phyloP scores from a whole-genome alignment of 2,113 vertebrate genomes.

The Chloropsis hardwickii region DNA sequence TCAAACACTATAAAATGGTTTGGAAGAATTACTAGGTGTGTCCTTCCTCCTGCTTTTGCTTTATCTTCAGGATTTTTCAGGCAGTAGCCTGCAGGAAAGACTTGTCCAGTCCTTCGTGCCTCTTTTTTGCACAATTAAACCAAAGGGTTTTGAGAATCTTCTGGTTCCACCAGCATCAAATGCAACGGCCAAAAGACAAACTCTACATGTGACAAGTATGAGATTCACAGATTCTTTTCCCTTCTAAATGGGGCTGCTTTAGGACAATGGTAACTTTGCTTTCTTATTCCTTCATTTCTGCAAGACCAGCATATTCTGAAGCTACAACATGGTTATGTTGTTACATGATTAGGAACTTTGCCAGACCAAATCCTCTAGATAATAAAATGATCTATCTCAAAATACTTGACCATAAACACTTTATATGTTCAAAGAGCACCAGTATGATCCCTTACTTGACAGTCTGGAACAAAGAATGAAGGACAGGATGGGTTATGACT shows the following conservation, averaged over 20 bases:
- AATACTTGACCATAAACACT: conserved; percentile 27
- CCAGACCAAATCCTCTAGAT: conserved; percentile 16
- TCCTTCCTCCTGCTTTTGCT: neutral
- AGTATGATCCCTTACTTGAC: neutral
- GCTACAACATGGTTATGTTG: neutral
- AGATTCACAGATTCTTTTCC: neutral
- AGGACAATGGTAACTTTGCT: neutral
- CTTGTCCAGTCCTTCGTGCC: neutral
- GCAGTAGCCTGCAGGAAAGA: neutral
- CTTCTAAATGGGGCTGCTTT: neutral
- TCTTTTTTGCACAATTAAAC: neutral
- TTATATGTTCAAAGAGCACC: conserved; percentile 41
- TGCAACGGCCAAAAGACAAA: neutral
- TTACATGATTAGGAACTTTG: conserved; percentile 12
- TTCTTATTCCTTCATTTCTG: neutral
- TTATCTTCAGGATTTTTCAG: neutral
- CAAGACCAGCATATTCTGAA: neutral
- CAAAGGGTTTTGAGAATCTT: neutral
- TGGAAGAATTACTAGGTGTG: neutral
- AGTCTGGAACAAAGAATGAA: neutral
- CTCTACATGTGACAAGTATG: neutral
- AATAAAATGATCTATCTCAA: neutral
- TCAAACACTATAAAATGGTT: neutral
- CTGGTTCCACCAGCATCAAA: neutral
- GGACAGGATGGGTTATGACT: neutral